Conservation (phyloP, 2,888 invertebrate genomes). For the Troides aeacus region DNA sequence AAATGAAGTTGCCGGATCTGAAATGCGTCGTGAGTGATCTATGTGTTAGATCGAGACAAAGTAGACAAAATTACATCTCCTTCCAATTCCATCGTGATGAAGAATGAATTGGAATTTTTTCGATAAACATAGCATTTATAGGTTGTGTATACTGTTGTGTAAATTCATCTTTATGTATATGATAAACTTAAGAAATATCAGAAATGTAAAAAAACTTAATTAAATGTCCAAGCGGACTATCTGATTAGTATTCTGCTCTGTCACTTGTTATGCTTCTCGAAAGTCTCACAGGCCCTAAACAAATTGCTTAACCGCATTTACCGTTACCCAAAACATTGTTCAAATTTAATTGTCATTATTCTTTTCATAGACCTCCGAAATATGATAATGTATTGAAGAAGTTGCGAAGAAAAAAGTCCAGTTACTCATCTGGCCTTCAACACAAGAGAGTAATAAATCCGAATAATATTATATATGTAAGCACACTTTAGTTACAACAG, state of each 20-base stretch:
- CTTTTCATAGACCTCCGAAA: not conserved
- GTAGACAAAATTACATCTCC: not conserved
- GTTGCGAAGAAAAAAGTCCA: no score
- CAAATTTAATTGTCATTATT: conserved; percentile 17
- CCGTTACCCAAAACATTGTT: conserved; percentile 13
- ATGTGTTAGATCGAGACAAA: not conserved
- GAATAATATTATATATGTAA: no score
- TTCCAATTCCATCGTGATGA: not conserved
- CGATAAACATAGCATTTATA: not conserved
- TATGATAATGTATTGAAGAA: not conserved
- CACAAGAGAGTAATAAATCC: no score
- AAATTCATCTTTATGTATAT: not conserved
- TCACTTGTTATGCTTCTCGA: conserved; percentile 37
- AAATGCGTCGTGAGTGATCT: conserved; percentile 1
- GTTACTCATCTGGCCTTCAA: no score
- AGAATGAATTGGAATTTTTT: not conserved
- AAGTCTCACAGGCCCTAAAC: conserved; percentile 68
- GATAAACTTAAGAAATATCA: not conserved
- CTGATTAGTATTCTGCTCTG: conserved; percentile 68
- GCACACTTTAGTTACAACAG: no score
- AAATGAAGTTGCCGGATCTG: conserved; percentile 17
- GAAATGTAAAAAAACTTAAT: conserved; percentile 35
- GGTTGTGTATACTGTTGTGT: not conserved
- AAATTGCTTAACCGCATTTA: conserved; percentile 74
- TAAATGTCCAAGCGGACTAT: conserved; percentile 41